Percentiles rank a stretch among this genome's conserved stretches.
Evolutionary conservation across 2,888 invertebrate species (phyloP).

Genomic region (Conomelus anceps): DNA sequence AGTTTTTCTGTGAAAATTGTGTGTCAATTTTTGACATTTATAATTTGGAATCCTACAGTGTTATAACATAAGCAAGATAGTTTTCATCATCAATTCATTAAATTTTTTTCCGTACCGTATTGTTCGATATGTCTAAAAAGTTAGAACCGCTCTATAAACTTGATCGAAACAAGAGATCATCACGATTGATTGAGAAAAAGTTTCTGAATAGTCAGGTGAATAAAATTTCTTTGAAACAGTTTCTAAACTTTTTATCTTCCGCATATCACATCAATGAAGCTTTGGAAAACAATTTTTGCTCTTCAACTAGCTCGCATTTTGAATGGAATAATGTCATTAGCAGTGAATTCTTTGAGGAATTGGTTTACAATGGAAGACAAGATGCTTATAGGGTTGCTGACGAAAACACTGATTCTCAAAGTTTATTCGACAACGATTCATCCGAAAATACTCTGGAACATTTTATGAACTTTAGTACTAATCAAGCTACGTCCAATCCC

Average conservation of each 20-base stretch:
- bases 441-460: background rate
- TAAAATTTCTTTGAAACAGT: constrained; percentile 53
- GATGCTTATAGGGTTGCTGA: constrained; percentile 1
- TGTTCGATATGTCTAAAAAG: background rate
- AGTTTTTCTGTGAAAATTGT: background rate
- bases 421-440: background rate
- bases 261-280: constrained; percentile 55
- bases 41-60: background rate
- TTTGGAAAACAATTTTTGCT: constrained; percentile 34
- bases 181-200: background rate
- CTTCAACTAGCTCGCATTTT: constrained; percentile 41
- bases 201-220: background rate
- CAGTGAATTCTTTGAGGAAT: constrained; percentile 29
- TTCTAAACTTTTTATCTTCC: constrained; percentile 64
- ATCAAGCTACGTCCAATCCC: background rate
- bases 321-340: constrained; percentile 47
- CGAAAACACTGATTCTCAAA: background rate
- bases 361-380: constrained; percentile 4
- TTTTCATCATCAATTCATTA: background rate
- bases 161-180: background rate
- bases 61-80: background rate
- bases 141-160: background rate
- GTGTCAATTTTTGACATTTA: background rate
- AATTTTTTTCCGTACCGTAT: background rate
- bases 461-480: background rate